Evolutionary conservation across 37 sponge, comb jelly and placozoan species (phyloP), one percentile per base, ranked within the genome.

Genomic region (Halichondria panicea): DNA sequence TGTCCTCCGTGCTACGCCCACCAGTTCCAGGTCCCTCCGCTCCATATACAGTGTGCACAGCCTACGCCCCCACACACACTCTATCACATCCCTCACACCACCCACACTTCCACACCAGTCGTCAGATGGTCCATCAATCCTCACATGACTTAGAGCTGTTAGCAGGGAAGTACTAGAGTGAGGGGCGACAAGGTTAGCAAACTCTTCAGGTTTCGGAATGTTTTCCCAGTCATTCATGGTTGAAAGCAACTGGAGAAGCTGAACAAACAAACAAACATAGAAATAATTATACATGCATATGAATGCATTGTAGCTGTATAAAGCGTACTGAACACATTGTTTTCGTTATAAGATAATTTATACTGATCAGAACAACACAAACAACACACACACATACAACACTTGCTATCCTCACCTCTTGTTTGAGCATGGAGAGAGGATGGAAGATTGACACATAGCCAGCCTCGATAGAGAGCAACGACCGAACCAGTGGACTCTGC

Each of bases 381-480:
- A 48, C 52, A 18, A 15, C 52, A 18, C 9, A 38, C 4, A 46
- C 3, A 9, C 11, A 43, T 12, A 5, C 9, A 22, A 2, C 19
- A 1, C 39, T 5, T 43, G 27, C 1, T 6, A 13, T 15, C 0
- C 62, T 28, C 40, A 83, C 89, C 74, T 89, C 89, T 74, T 70
- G 72, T 34, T 46, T 77, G 44, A 89, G 63, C n/a, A 82, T 28
- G 9, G 89, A 79, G 25, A 58, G 13, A 28, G 89, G 89, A 78
- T 89, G 89, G 36, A 79, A 89, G 45, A 89, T 56, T 1, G 84
- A 73, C 5, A 22, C n/a, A 35, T 89, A 89, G 2, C 43, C 8
- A 18, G 21, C 0, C 57, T 82, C 75, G 0, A 74, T 55, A 27
- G 43, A 54, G 22, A 74, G 66, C 37, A 48, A 48, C 11, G 52